Evolutionary conservation across 2,888 invertebrate species (phyloP).

Genomic region (Cantharis rustica): DNA sequence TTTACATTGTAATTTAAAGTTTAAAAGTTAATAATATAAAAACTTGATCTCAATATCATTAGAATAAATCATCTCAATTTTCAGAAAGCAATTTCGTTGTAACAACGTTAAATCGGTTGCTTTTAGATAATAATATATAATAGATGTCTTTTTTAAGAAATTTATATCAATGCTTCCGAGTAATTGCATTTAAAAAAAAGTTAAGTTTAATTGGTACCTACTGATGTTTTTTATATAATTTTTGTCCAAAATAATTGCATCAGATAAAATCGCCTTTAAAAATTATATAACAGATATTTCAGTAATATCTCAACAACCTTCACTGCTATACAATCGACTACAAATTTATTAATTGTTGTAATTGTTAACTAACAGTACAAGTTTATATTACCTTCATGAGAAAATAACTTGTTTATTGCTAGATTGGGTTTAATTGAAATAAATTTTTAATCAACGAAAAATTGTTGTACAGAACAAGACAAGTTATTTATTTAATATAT

Average conservation of each 20-base stretch:
- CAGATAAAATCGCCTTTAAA: not conserved
- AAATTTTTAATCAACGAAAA: not conserved
- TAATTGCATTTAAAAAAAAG: not conserved
- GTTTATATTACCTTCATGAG: not conserved
- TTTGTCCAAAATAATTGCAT: not conserved
- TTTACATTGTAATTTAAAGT: too few relatives aligned
- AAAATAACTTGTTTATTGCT: not conserved
- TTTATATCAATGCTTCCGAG: not conserved
- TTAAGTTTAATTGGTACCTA: not conserved
- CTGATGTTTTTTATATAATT: not conserved
- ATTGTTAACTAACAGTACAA: not conserved
- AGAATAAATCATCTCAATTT: too few relatives aligned
- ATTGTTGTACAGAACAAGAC: too few relatives aligned
- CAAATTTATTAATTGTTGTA: not conserved
- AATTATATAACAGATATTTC: not conserved
- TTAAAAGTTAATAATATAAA: too few relatives aligned
- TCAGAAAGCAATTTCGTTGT: not conserved
- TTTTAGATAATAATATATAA: too few relatives aligned
- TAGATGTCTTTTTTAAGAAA: not conserved
- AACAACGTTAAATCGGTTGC: too few relatives aligned
- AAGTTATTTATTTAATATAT: too few relatives aligned
- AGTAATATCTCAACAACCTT: not conserved
- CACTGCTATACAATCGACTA: not conserved
- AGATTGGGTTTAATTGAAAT: not conserved
- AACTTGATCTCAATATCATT: too few relatives aligned